phyloP scores from a whole-genome alignment of 2,113 vertebrate species.

The Sigmodon hispidus region DNA sequence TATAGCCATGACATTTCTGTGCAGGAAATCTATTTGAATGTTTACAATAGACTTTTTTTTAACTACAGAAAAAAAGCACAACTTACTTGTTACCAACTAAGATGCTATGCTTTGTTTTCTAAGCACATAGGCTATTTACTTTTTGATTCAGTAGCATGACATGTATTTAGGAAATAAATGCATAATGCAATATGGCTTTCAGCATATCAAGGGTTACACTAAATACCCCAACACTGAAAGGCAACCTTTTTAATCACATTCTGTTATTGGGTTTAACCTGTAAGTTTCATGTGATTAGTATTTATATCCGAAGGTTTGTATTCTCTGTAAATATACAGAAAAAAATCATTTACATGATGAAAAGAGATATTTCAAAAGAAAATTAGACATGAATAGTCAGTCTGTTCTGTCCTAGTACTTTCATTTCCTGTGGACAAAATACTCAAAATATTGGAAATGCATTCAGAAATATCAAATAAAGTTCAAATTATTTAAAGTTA shows the following conservation, averaged over 20 bases:
- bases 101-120: slow-evolving; percentile 49
- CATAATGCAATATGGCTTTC: neutral
- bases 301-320: slow-evolving; percentile 46
- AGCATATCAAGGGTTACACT: neutral
- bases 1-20: neutral
- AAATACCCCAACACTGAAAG: slow-evolving; percentile 11
- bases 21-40: slow-evolving; percentile 54
- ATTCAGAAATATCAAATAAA: slow-evolving; percentile 82
- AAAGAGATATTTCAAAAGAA: slow-evolving; percentile 56
- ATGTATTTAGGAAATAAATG: slow-evolving; percentile 65
- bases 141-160: neutral
- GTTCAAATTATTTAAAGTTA: slow-evolving; percentile 79
- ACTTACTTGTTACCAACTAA: slow-evolving; percentile 37
- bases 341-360: slow-evolving; percentile 11
- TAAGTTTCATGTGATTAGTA: slow-evolving; percentile 48
- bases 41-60: slow-evolving; percentile 40
- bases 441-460: slow-evolving; percentile 59
- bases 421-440: slow-evolving; percentile 71
- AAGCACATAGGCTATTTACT: slow-evolving; percentile 47
- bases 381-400: neutral
- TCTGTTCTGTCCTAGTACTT: slow-evolving; percentile 31
- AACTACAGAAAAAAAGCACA: neutral
- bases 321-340: slow-evolving; percentile 21
- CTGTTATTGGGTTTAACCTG: slow-evolving; percentile 25
- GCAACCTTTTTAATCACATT: slow-evolving; percentile 31